Conservation (phyloP, 2,888 invertebrate genomes). For the Chydorus sphaericus region DNA sequence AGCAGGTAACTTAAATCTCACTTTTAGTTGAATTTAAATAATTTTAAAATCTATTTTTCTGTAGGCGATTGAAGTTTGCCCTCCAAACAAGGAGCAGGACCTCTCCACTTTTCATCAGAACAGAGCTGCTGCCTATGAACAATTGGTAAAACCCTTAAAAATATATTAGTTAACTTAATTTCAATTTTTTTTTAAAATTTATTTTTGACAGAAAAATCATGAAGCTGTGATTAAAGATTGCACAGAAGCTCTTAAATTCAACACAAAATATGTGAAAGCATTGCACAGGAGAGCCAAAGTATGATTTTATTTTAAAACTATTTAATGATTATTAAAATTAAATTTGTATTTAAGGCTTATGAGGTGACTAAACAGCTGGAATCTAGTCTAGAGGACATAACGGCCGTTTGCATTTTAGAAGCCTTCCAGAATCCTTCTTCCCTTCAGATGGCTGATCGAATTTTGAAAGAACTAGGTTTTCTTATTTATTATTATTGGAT, state of each 20-base stretch:
- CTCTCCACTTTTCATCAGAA: conserved; percentile 89
- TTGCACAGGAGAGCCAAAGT: conserved; percentile 21
- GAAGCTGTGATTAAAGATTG: conserved; percentile 32
- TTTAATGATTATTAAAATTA: too few relatives aligned
- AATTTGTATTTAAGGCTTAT: too few relatives aligned
- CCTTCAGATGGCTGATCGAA: conserved; percentile 68
- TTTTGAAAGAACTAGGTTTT: conserved; percentile 64
- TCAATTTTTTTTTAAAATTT: conserved; percentile 9
- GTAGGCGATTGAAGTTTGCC: conserved; percentile 34
- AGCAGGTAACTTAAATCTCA: too few relatives aligned
- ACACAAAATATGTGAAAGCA: conserved; percentile 26
- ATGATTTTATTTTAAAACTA: too few relatives aligned
- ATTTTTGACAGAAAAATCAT: conserved; percentile 39
- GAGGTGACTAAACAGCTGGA: conserved; percentile 66
- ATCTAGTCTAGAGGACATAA: conserved; percentile 77
- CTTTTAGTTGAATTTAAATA: too few relatives aligned
- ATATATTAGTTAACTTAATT: conserved; percentile 30
- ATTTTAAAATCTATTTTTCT: too few relatives aligned
- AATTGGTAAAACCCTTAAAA: conserved; percentile 55
- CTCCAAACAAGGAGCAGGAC: conserved; percentile 45
- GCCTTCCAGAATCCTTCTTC: conserved; percentile 68
- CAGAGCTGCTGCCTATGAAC: conserved; percentile 87
- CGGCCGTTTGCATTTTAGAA: conserved; percentile 81
- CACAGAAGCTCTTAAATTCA: conserved; percentile 30
- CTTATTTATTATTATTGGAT: background rate